Conservation (phyloP, 2,888 invertebrate genomes). For the Ennomos fuscantarius region DNA sequence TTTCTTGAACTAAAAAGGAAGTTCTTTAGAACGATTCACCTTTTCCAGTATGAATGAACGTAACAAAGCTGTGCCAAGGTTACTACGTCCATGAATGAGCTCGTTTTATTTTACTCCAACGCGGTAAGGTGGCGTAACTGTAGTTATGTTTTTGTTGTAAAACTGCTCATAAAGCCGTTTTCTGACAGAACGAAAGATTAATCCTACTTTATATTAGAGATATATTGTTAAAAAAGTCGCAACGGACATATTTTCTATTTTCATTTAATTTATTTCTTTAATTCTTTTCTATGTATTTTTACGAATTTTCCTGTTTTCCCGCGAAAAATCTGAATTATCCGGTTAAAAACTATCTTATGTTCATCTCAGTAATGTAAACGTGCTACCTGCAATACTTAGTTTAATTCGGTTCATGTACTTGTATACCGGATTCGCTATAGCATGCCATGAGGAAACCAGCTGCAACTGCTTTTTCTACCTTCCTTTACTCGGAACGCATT, state of each 20-base stretch:
- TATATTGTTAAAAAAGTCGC: too few relatives aligned
- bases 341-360: too few relatives aligned
- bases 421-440: slow-evolving; percentile 3
- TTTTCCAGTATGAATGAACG: slow-evolving; percentile 31
- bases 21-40: neutral
- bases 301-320: too few relatives aligned
- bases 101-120: slow-evolving; percentile 53
- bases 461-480: slow-evolving; percentile 27
- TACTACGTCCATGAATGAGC: slow-evolving; percentile 43
- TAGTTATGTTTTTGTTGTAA: slow-evolving; percentile 46
- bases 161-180: neutral
- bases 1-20: neutral
- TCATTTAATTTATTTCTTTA: too few relatives aligned
- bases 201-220: too few relatives aligned
- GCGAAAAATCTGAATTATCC: too few relatives aligned
- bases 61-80: slow-evolving; percentile 56
- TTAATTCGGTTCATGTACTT: too few relatives aligned
- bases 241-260: too few relatives aligned
- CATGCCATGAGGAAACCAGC: slow-evolving; percentile 3
- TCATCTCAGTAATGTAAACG: too few relatives aligned
- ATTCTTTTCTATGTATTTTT: too few relatives aligned
- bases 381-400: too few relatives aligned
- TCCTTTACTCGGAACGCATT: slow-evolving; percentile 25
- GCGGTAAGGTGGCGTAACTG: slow-evolving; percentile 61
- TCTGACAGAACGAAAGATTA: too few relatives aligned